These are phyloP conservation scores for Seriola quinqueradiata DNA, from an alignment of 2,113 vertebrate genomes.

Conservation along the genomic window DNA sequence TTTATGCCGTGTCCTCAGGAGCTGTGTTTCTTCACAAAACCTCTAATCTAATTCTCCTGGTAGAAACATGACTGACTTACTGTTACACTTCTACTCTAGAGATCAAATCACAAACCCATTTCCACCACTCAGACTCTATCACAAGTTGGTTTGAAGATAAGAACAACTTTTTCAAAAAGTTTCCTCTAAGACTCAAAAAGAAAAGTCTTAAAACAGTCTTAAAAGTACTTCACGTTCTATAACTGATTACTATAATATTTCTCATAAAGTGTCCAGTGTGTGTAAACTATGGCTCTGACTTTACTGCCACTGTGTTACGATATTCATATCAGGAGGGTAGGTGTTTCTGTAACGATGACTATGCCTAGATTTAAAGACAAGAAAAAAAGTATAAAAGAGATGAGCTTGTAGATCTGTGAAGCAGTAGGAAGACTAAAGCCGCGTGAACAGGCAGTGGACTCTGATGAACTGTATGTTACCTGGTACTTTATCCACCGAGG, in stretches of 20 bases:
- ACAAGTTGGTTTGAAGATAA: neutral
- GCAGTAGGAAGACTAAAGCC: neutral
- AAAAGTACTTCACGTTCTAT: neutral
- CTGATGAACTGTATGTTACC: constrained; percentile 80
- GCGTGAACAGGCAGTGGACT: neutral
- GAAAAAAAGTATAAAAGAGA: neutral
- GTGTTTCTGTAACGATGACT: neutral
- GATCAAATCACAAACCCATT: constrained; percentile 28
- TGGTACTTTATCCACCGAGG: constrained; percentile 97
- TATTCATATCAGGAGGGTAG: neutral
- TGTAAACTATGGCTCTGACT: neutral
- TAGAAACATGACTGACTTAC: neutral
- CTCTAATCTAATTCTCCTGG: neutral
- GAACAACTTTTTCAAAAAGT: neutral
- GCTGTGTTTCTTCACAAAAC: constrained; percentile 1
- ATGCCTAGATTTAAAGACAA: neutral
- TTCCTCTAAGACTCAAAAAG: neutral
- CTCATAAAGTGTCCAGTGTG: neutral
- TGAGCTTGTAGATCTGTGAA: neutral
- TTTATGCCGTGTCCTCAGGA: constrained; percentile 13
- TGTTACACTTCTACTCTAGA: neutral
- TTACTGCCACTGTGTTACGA: neutral
- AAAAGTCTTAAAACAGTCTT: neutral
- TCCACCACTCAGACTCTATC: neutral
- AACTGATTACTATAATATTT: neutral